Evolutionary conservation across 2,888 invertebrate species (phyloP).

Genomic region (Acleris emargana): DNA sequence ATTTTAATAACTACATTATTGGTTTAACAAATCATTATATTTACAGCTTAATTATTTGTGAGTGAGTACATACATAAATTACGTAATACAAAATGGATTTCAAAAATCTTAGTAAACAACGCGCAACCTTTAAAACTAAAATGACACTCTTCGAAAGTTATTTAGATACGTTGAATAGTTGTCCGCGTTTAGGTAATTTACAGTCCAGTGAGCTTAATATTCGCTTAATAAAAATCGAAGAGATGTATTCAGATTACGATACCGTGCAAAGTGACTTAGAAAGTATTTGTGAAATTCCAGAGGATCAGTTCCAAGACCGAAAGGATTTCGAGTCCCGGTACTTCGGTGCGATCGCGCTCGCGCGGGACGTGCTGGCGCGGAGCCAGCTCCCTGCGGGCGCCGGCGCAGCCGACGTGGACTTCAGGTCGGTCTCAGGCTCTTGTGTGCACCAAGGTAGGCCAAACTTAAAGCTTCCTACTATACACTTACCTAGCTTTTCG

Average conservation of each 20-base stretch:
- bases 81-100: no score
- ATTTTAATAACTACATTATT: no score
- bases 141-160: no score
- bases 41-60: no score
- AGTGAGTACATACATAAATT: no score
- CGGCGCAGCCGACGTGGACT: no score
- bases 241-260: slow-evolving; percentile 34
- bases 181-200: no score
- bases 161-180: no score
- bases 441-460: neutral
- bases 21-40: no score
- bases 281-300: slow-evolving; percentile 32
- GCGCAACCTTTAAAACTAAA: no score
- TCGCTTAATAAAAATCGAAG: slow-evolving; percentile 33
- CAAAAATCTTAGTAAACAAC: no score
- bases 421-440: slow-evolving; percentile 25
- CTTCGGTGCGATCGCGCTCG: slow-evolving; percentile 28
- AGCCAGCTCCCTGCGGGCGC: slow-evolving; percentile 1
- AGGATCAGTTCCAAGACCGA: slow-evolving; percentile 28
- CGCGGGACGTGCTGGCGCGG: slow-evolving; percentile 26
- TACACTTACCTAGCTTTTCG: slow-evolving; percentile 3
- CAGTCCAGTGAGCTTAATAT: no score
- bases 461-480: neutral
- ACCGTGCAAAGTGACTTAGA: slow-evolving; percentile 34
- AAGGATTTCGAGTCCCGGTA: slow-evolving; percentile 33